Conservation (phyloP, 1,140 invertebrate genomes). For the Coenobita brevimanus region DNA sequence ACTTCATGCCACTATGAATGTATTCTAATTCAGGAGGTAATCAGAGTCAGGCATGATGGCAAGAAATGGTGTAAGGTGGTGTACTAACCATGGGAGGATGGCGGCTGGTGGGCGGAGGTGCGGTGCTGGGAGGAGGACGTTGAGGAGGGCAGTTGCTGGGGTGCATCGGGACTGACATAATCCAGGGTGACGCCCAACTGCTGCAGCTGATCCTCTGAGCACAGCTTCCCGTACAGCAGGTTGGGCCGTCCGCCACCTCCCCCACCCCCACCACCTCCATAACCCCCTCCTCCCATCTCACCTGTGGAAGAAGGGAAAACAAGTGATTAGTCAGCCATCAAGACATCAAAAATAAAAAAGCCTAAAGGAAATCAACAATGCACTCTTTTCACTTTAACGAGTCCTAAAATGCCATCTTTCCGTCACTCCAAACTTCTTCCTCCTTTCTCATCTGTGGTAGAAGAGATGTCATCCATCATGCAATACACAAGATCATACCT, state of each 20-base stretch:
- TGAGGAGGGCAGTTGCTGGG: background rate
- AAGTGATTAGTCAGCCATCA: too few relatives aligned
- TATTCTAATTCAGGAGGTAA: too few relatives aligned
- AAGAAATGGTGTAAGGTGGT: background rate
- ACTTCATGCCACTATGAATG: too few relatives aligned
- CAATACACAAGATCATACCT: too few relatives aligned
- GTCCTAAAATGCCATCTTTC: too few relatives aligned
- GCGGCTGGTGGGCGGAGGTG: slow-evolving; percentile 33
- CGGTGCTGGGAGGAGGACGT: slow-evolving; percentile 49
- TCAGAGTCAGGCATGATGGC: too few relatives aligned
- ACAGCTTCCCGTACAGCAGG: slow-evolving; percentile 68
- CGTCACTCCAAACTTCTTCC: too few relatives aligned
- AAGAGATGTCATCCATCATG: too few relatives aligned
- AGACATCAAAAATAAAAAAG: too few relatives aligned
- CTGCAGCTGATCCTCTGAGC: slow-evolving; percentile 67
- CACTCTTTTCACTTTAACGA: too few relatives aligned
- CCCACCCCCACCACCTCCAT: slow-evolving; percentile 45
- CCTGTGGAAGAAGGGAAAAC: slow-evolving; percentile 31
- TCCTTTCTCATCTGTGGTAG: too few relatives aligned
- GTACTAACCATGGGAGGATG: slow-evolving; percentile 50
- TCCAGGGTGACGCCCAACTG: slow-evolving; percentile 63
- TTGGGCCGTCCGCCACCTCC: slow-evolving; percentile 60
- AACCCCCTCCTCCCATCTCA: slow-evolving; percentile 65
- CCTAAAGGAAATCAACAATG: too few relatives aligned
- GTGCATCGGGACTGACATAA: slow-evolving; percentile 47